Conservation (phyloP, 2,797 vertebrate species). For the Mormyrops attenuatus region DNA sequence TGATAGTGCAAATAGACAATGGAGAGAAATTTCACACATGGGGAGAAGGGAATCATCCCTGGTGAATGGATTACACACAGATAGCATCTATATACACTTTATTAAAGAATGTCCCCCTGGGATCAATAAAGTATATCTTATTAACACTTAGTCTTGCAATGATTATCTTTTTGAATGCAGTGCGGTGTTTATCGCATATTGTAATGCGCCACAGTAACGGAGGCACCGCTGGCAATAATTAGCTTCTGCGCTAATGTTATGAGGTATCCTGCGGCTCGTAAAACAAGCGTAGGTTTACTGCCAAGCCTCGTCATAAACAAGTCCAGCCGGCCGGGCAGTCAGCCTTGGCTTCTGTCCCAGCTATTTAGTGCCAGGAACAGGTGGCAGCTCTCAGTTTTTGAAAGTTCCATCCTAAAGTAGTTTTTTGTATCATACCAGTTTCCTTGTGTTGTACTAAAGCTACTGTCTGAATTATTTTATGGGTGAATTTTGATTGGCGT, state of each 20-base stretch:
- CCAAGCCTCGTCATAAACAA: neutral
- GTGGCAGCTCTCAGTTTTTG: neutral
- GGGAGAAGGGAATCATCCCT: neutral
- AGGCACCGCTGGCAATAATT: conserved; percentile 7
- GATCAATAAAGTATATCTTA: neutral
- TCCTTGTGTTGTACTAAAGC: neutral
- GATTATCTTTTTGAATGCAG: neutral
- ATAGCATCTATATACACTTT: neutral
- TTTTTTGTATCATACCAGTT: neutral
- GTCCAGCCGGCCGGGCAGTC: neutral
- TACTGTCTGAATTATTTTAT: neutral
- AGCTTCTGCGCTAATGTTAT: conserved; percentile 8
- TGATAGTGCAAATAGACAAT: neutral
- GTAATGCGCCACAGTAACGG: neutral
- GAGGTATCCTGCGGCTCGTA: conserved; percentile 1
- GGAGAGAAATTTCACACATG: neutral
- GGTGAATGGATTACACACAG: neutral
- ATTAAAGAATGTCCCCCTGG: neutral
- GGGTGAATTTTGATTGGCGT: neutral
- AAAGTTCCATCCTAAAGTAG: neutral
- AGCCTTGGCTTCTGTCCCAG: neutral
- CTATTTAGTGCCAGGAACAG: neutral
- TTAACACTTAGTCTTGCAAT: conserved; percentile 4
- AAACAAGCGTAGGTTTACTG: neutral
- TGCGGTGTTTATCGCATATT: neutral